Conservation (phyloP, 2,888 invertebrate genomes). For the Ashinkailepas kermadecensis region DNA sequence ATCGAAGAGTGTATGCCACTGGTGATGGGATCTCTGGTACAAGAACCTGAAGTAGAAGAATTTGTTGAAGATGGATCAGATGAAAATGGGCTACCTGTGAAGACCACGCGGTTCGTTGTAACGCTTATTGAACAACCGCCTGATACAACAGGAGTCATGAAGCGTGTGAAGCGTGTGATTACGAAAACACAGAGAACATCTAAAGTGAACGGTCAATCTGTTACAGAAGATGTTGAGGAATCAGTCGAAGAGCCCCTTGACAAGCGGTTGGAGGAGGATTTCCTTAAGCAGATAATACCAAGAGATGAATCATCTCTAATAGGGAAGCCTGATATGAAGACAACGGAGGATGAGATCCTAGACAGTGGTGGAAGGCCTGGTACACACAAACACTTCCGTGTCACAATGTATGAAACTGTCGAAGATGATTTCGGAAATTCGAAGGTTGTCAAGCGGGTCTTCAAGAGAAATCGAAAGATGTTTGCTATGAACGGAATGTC, state of each 20-base stretch:
- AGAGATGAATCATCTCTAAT: background rate
- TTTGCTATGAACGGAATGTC: background rate
- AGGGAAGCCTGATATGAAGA: background rate
- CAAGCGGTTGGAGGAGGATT: background rate
- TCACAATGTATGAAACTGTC: background rate
- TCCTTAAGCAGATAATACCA: background rate
- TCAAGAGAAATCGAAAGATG: background rate
- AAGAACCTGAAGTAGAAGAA: background rate
- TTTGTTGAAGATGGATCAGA: background rate
- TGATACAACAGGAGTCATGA: background rate
- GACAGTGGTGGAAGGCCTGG: background rate
- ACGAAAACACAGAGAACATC: background rate
- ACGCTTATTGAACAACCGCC: background rate
- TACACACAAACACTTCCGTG: background rate
- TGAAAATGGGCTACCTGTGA: background rate
- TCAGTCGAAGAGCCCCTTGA: background rate
- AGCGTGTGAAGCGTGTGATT: background rate
- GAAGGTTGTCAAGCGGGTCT: background rate
- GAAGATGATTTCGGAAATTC: background rate
- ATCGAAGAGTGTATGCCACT: background rate
- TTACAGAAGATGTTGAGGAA: background rate
- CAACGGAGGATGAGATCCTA: background rate
- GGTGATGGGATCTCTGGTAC: background rate
- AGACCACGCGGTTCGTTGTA: background rate
- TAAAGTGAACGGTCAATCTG: background rate